phyloP scores from a whole-genome alignment of 2,797 vertebrate species.

The Onychomys torridus region DNA sequence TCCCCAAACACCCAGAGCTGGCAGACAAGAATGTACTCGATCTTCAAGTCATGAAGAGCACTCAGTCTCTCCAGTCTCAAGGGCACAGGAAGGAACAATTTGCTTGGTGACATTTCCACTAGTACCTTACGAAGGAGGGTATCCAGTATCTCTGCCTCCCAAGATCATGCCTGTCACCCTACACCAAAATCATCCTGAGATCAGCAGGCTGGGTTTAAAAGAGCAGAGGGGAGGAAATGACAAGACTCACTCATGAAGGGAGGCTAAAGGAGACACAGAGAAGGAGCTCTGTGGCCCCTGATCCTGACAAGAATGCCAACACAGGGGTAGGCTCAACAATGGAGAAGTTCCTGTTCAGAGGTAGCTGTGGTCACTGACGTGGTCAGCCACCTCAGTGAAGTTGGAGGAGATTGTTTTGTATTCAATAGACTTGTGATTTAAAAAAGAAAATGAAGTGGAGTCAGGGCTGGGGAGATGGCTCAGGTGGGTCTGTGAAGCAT shows the following conservation, averaged over 20 bases:
- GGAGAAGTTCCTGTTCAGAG: not conserved
- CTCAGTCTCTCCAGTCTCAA: not conserved
- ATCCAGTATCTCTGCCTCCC: not conserved
- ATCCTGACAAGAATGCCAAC: not conserved
- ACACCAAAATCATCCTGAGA: not conserved
- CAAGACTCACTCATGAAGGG: not conserved
- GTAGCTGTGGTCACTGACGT: not conserved
- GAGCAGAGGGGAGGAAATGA: not conserved
- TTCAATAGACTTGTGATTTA: not conserved
- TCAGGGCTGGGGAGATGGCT: not conserved
- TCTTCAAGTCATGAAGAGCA: not conserved
- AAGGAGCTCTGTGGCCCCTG: not conserved
- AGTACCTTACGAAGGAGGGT: not conserved
- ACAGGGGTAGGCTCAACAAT: not conserved
- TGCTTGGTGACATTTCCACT: not conserved
- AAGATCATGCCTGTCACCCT: not conserved
- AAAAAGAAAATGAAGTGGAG: not conserved
- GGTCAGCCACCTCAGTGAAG: not conserved
- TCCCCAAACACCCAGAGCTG: not conserved
- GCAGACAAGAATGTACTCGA: not conserved
- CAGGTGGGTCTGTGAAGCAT: not conserved
- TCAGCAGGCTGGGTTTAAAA: not conserved
- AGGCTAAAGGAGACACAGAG: fast-evolving
- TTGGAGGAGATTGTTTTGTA: not conserved
- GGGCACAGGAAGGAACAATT: not conserved